Percentiles rank a stretch among this genome's conserved stretches.
These are phyloP conservation scores for Chiloscyllium plagiosum DNA, from an alignment of 2,113 vertebrate genomes.

Conservation along the genomic window DNA sequence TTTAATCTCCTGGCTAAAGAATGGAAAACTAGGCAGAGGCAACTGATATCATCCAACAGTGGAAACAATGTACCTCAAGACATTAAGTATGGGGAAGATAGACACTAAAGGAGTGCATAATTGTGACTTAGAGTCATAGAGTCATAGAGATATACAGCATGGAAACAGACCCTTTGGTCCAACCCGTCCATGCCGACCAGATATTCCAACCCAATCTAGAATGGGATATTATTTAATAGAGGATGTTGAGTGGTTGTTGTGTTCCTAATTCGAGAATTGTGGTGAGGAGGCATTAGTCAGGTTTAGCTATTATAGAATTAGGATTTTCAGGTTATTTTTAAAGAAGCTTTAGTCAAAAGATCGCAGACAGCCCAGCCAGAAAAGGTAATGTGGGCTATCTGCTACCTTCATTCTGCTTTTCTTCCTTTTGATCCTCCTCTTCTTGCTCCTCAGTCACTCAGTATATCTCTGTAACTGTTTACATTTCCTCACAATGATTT, in stretches of 20 bases:
- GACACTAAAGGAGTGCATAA: not conserved
- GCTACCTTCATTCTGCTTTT: not conserved
- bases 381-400: not conserved
- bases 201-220: not conserved
- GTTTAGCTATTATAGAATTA: not conserved
- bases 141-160: too few relatives aligned
- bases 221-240: not conserved
- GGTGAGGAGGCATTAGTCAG: not conserved
- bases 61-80: not conserved
- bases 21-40: not conserved
- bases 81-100: not conserved
- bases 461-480: not conserved
- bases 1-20: not conserved
- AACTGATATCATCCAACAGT: not conserved
- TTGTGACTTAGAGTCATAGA: not conserved
- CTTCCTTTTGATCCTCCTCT: not conserved
- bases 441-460: not conserved
- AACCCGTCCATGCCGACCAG: too few relatives aligned
- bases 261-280: not conserved
- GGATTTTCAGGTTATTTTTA: not conserved
- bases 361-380: too few relatives aligned
- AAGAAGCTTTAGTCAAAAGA: not conserved
- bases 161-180: too few relatives aligned
- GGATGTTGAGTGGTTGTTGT: not conserved
- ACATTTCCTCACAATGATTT: not conserved